Base-by-base conservation (phyloP, 2,888 invertebrate genomes). In the Schrankia costaestrigalis region DNA sequence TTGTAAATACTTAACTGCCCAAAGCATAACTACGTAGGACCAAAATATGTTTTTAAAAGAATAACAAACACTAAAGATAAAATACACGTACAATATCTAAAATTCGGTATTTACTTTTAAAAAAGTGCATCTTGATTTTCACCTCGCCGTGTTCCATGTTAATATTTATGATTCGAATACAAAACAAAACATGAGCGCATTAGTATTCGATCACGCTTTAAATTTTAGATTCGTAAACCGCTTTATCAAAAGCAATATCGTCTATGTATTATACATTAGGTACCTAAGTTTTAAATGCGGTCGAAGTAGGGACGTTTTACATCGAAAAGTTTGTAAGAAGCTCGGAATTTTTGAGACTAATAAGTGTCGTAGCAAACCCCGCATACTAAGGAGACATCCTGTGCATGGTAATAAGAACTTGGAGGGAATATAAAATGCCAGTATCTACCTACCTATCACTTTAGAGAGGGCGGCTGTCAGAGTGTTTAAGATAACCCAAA, bases 201-300 rank as follows among this genome's bases (percentile, higher is more conserved):
- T 82, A 84, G 76, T 76, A 84, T 84, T 78, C 83, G 76, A 83
- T 80, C 74, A 70, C 76, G 69, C 72, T 85, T 85, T 85, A 83
- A 82, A 86, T 78, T 86, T 83, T 71, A 85, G 84, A 86, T 86
- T 85, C 71, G 73, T 74, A 81, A 84, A 84, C 79, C 78, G 81
- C 80, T 84, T 85, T 86, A 86, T 85, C 84, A 83, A 78, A 80
- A 79, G 82, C 82, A 78, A 86, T 86, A 86, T 84, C 86, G 63
- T 67, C 76, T 67, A 84, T 84, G 85, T 85, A 78, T 85, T 71
- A 85, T 77, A 85, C 86, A 85, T 84, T 65, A 83, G 78, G 69
- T 71, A 67, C 68, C 71, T 72, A 82, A 79, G 71, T 83, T 84
- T 78, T 70, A 80, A 82, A 82, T 75, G 77, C 71, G 71, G 63